A percentile compares a stretch with the other conserved stretches of the same genome.
Evolutionary conservation across 1,140 invertebrate species (phyloP).

Genomic region (Heliconius nattereri): DNA sequence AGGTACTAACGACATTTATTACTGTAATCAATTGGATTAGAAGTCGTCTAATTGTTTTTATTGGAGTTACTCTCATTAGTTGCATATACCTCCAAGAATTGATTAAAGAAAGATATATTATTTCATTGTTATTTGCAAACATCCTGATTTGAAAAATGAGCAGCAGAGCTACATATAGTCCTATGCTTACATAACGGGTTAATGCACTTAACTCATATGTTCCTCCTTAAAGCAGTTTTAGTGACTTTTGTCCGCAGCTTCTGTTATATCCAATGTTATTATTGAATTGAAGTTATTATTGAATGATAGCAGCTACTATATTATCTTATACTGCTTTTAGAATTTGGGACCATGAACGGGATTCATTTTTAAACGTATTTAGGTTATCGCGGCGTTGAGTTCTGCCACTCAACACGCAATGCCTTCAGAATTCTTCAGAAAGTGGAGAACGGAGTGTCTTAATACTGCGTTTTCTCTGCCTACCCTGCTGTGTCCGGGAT

Average conservation of each 20-base stretch:
- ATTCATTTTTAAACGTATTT: not conserved
- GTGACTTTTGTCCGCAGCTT: not conserved
- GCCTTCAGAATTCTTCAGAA: no score
- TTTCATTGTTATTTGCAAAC: not conserved
- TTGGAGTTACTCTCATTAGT: no score
- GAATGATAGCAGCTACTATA: not conserved
- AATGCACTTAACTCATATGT: not conserved
- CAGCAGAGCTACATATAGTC: not conserved
- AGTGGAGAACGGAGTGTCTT: no score
- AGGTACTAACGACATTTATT: no score
- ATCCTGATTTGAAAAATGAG: not conserved
- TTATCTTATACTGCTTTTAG: not conserved
- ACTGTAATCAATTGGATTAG: not conserved
- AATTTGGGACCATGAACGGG: no score
- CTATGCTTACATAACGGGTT: slow-evolving; percentile 4
- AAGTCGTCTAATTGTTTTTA: not conserved
- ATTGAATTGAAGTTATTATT: not conserved
- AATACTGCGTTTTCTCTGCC: no score
- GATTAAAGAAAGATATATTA: not conserved
- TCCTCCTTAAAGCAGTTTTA: not conserved
- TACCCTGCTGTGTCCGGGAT: no score
- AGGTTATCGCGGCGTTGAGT: no score
- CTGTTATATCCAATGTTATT: not conserved
- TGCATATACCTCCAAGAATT: no score
- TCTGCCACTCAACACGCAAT: no score